Evolutionary conservation across 1,140 invertebrate species (phyloP).

Genomic region (Catajapyx aquilonaris): DNA sequence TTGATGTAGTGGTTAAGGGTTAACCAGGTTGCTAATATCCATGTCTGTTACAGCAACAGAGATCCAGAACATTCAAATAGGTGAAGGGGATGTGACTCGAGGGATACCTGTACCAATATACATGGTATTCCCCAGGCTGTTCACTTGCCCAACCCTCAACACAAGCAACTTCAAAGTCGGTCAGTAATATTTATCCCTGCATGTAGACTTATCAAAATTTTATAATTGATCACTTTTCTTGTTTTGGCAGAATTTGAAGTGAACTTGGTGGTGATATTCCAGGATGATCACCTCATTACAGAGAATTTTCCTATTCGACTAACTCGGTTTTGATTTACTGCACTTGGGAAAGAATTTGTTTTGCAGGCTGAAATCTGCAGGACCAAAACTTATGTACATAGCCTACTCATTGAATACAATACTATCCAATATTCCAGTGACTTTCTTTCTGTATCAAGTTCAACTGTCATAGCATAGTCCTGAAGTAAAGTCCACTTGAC

Average conservation of each 20-base stretch:
- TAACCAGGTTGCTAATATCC: background rate
- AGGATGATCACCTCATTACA: slow-evolving; percentile 83
- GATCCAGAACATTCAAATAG: slow-evolving; percentile 95
- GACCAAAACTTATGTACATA: no score
- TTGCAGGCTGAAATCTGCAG: no score
- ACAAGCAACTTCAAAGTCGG: slow-evolving; percentile 93
- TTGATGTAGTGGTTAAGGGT: no score
- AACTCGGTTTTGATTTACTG: slow-evolving; percentile 34
- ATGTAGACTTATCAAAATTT: no score
- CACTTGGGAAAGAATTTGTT: no score
- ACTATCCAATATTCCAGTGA: no score
- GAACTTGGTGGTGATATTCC: slow-evolving; percentile 80
- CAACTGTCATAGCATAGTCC: no score
- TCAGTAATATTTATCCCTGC: no score
- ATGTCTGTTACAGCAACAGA: slow-evolving; percentile 56
- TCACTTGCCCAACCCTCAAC: slow-evolving; percentile 79
- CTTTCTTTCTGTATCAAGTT: no score
- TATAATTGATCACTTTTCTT: slow-evolving; percentile 11
- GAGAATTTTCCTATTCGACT: slow-evolving; percentile 85
- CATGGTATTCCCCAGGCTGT: slow-evolving; percentile 87
- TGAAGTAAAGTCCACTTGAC: no score
- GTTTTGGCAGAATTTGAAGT: slow-evolving; percentile 80
- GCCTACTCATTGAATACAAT: no score
- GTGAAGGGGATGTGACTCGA: slow-evolving; percentile 69
- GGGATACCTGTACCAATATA: slow-evolving; percentile 72